Evolutionary conservation across 2,797 vertebrate genomes (phyloP).

Genomic region (Ambastaia sidthimunki): DNA sequence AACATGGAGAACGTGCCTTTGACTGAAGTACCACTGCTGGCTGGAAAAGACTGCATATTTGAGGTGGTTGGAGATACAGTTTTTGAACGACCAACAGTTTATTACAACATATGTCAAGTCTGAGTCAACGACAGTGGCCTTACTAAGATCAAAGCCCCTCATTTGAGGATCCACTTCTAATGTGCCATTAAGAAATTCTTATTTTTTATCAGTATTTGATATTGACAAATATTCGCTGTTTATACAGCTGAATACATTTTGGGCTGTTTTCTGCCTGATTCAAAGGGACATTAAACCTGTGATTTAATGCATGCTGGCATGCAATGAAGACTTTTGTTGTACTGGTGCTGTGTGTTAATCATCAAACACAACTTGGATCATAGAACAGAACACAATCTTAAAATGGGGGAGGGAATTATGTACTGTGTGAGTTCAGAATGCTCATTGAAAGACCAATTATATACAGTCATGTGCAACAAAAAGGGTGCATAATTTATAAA

Average conservation of each 20-base stretch:
- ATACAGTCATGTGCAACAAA: background rate
- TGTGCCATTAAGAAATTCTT: conserved; percentile 68
- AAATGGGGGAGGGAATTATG: background rate
- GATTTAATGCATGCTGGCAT: conserved; percentile 67
- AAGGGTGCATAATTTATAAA: background rate
- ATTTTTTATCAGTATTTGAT: background rate
- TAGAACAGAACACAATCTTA: background rate
- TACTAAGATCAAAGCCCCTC: conserved; percentile 10
- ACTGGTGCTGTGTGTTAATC: conserved; percentile 25
- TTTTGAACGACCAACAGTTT: conserved; percentile 74
- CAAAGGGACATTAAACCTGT: background rate
- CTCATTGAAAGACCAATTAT: conserved; percentile 34
- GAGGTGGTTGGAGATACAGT: conserved; percentile 68
- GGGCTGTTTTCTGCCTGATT: background rate
- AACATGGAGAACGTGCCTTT: conserved; percentile 69
- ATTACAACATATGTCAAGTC: conserved; percentile 87
- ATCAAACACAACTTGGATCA: background rate
- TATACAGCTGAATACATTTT: conserved; percentile 7
- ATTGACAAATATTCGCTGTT: background rate
- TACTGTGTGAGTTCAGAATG: conserved; percentile 3
- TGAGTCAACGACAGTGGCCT: conserved; percentile 63
- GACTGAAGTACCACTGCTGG: conserved; percentile 69
- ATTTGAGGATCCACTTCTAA: background rate
- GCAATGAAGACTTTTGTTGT: conserved; percentile 38
- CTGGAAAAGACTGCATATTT: conserved; percentile 71